Evolutionary conservation across 1,140 invertebrate species (phyloP).

Genomic region (Temnothorax longispinosus): DNA sequence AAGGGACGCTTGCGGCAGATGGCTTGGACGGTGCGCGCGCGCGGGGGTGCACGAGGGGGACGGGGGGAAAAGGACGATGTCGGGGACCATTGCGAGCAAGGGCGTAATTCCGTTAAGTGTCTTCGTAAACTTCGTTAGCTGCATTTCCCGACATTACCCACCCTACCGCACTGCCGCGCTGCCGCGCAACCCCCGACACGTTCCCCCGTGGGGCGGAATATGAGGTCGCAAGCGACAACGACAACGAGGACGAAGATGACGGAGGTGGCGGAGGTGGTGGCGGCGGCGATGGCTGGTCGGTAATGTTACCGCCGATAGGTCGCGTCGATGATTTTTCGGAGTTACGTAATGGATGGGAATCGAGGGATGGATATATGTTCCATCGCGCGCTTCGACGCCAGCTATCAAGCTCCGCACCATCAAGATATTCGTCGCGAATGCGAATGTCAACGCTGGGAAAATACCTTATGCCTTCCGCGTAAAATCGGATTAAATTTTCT

Average conservation of each 20-base stretch:
- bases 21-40: background rate
- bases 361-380: conserved; percentile 19
- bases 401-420: background rate
- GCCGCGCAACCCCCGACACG: conserved; percentile 48
- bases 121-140: conserved; percentile 77
- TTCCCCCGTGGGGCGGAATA: conserved; percentile 22
- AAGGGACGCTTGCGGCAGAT: conserved; percentile 10
- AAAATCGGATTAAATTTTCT: conserved; percentile 1
- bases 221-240: conserved; percentile 2
- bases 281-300: conserved; percentile 10
- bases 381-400: background rate
- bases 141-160: conserved; percentile 76
- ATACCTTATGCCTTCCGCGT: background rate
- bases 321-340: conserved; percentile 36
- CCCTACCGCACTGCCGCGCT: conserved; percentile 60
- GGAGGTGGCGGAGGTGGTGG: background rate
- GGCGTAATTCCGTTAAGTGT: conserved; percentile 77
- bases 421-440: background rate
- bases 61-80: conserved; percentile 8
- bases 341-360: conserved; percentile 30
- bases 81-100: conserved; percentile 69
- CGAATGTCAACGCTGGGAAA: background rate
- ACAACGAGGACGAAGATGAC: background rate
- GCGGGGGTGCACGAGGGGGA: background rate
- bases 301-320: conserved; percentile 56